Base-by-base conservation (phyloP, 1,140 invertebrate species). In the Argopecten irradians region DNA sequence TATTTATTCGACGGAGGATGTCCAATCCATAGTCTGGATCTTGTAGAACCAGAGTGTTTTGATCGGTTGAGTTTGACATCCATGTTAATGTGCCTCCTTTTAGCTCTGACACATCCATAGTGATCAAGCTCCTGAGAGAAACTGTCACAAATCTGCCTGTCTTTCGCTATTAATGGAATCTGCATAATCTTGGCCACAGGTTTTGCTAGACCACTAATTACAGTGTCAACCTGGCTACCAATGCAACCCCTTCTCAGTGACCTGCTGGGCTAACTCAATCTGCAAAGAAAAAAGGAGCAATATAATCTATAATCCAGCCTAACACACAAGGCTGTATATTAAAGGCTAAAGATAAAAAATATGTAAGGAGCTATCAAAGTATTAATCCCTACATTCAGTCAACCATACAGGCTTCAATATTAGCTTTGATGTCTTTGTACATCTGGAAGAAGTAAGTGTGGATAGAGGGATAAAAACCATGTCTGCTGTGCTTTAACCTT, bases 1-100 rank as follows among this genome's bases (percentile, higher is more conserved):
- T 92, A 91, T 95, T 95, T 13, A 95, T 89, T 34, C 91, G 92
- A 46, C 88, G 92, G 11, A 95, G 89, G n/a, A 95, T 91, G 28
- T 93, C 93, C 46, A 89, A 83, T 8, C 93, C 91, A 92, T 94
- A 94, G 46, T 92, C 90, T 22, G 89, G 90, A 84, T 94, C 92
- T 34, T 93, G 85, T 22, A 95, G 89, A 1, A 93, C 46, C 55
- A 71, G 55, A 28, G 55, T 71, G n/a, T 71, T 71, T 71, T 71
- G 55, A 71, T 71, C n/a, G 3, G 55, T 16, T 5, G 55, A 71
- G 16, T 71, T 71, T 22, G 55, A 71, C 55, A 71, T 71, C 55
- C 55, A 71, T 71, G 55, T 71, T n/a, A 71, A 7, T 71, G 55
- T 71, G n/a, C 55, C 55, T 28, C 55, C 22, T 71, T n/a, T 22